phyloP scores from a whole-genome alignment of 1,140 invertebrate genomes.

The Drosophila novamexicana region DNA sequence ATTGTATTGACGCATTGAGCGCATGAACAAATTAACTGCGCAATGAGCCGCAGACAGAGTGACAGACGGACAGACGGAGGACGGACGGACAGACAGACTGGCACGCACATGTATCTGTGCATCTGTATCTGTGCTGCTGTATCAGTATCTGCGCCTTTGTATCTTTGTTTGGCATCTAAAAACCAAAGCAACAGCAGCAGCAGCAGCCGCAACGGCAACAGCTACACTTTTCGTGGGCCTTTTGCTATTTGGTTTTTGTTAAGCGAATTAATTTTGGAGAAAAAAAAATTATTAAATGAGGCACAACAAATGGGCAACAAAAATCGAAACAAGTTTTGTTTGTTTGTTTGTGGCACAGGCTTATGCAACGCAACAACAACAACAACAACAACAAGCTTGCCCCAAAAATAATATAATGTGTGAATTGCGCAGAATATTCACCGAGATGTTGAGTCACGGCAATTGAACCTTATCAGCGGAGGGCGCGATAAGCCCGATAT shows the following conservation, averaged over 20 bases:
- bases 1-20: slow-evolving; percentile 80
- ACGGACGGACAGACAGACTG: slow-evolving; percentile 5
- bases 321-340: slow-evolving; percentile 50
- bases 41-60: slow-evolving; percentile 50
- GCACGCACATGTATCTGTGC: slow-evolving; percentile 38
- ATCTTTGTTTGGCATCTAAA: slow-evolving; percentile 41
- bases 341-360: slow-evolving; percentile 20
- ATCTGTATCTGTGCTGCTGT: slow-evolving; percentile 12
- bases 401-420: neutral
- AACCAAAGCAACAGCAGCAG: slow-evolving; percentile 36
- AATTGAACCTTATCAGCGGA: slow-evolving; percentile 36
- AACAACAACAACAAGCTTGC: neutral
- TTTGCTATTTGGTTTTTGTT: slow-evolving; percentile 45
- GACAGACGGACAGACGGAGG: slow-evolving; percentile 1
- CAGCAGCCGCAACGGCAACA: slow-evolving; percentile 22
- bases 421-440: slow-evolving; percentile 35
- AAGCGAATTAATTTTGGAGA: slow-evolving; percentile 42
- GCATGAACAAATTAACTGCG: slow-evolving; percentile 80
- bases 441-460: slow-evolving; percentile 32
- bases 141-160: slow-evolving; percentile 39
- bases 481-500: slow-evolving; percentile 32
- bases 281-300: slow-evolving; percentile 54
- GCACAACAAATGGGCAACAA: slow-evolving; percentile 43
- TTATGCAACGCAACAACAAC: slow-evolving; percentile 42
- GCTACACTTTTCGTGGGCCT: slow-evolving; percentile 34